Evolutionary conservation across 2,888 invertebrate species (phyloP), one percentile per base, ranked within the genome.

Genomic region (Caenorhabditis virilis): DNA sequence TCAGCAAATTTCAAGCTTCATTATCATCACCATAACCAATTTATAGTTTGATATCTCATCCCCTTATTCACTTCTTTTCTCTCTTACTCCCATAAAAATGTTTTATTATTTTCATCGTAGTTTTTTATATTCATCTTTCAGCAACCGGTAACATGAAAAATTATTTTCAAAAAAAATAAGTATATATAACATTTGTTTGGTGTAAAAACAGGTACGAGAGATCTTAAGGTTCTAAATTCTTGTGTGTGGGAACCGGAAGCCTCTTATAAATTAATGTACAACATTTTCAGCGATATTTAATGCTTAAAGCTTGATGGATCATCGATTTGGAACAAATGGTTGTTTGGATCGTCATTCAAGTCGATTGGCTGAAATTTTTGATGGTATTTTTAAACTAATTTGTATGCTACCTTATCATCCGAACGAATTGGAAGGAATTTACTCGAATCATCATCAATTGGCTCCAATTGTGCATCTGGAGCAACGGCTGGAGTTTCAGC

Each of bases 281-380:
- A 20, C 20, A 20, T 20, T 38, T 18, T 18, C 9, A 16, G 18
- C 20, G 27, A 27, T 45, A 9, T 15, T 57, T 57, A 58, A 42
- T 55, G 61, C 26, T 47, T 49, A 54, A 63, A 63, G 35, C 58
- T 63, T n/a, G 57, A 58, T 43, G 72, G 72, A 45, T 72, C 68
- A 48, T 72, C 72, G 35, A 72, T 61, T 39, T 72, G 72, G 66
- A 72, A 66, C 43, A 72, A 59, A 18, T 65, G 71, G 6, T 67
- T 53, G 39, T 54, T 22, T 9, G 39, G 15, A 39, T 39, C 50
- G 50, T 63, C 57, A 15, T 33, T 41, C 30, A 57, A 23, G 7
- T 63, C 63, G 22, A 62, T 52, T 15, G 60, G 60, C 22, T 42
- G 42, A 6, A 42, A 42, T 18, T 18, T 39, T 39, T 39, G 6